Conservation (phyloP, 1,140 invertebrate genomes). For the Drosophila erecta region DNA sequence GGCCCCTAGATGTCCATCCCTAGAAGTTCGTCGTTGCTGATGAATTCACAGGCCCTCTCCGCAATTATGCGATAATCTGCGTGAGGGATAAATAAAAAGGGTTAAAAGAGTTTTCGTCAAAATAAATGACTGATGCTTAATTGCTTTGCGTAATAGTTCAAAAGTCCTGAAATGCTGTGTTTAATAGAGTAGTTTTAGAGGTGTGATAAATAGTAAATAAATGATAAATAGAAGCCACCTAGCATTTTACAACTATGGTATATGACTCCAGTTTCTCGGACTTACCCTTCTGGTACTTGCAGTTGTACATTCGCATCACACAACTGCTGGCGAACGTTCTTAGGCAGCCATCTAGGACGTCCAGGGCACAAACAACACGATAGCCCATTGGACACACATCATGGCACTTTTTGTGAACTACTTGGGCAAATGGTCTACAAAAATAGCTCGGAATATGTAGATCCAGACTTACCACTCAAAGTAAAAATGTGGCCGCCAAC, state of each 20-base stretch:
- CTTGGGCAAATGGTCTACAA: background rate
- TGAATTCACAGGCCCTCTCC: constrained; percentile 57
- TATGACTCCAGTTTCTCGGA: background rate
- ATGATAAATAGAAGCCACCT: no score
- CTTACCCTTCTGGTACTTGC: constrained; percentile 68
- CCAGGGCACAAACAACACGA: constrained; percentile 61
- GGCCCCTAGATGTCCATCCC: constrained; percentile 43
- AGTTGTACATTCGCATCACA: constrained; percentile 70
- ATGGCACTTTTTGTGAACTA: constrained; percentile 62
- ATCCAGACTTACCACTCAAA: constrained; percentile 34
- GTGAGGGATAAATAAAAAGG: background rate
- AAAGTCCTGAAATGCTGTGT: no score
- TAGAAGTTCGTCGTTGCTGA: constrained; percentile 54
- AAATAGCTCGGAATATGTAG: background rate
- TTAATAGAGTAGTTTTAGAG: no score
- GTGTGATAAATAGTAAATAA: no score
- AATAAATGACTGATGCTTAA: no score
- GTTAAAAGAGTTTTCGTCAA: background rate
- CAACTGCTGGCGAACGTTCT: constrained; percentile 63
- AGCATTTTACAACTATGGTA: no score
- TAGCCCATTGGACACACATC: constrained; percentile 66
- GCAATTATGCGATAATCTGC: constrained; percentile 64
- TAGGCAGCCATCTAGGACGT: constrained; percentile 56
- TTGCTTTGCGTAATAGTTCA: no score
- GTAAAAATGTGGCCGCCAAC: constrained; percentile 27